These are phyloP conservation scores for Lacerta agilis DNA, from an alignment of 2,797 vertebrate species.

Conservation along the genomic window DNA sequence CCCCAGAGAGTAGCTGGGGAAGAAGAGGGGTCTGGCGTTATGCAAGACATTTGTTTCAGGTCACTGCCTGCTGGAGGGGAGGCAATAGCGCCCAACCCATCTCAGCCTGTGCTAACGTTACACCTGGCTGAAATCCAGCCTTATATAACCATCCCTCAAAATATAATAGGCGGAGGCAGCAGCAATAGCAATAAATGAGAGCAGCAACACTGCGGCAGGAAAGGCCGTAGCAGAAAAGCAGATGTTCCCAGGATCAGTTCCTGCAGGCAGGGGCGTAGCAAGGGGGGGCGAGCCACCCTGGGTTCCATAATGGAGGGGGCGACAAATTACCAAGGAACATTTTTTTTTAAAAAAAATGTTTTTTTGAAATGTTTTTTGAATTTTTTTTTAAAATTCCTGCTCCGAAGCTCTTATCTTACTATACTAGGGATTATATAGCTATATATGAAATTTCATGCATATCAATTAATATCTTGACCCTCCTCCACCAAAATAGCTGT, in stretches of 20 bases:
- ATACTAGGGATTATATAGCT: no score
- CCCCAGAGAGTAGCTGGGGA: neutral
- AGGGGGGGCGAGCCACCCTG: no score
- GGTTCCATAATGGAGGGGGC: no score
- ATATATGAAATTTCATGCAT: no score
- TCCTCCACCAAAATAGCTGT: no score
- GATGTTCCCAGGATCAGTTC: no score
- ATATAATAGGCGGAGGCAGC: neutral
- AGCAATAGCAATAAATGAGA: neutral
- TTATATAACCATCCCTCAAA: slow-evolving; percentile 2
- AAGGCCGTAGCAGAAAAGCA: neutral
- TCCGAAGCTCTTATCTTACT: no score
- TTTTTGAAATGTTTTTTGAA: no score
- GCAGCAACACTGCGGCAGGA: neutral
- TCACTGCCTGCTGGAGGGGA: slow-evolving; percentile 40
- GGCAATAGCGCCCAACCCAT: slow-evolving; percentile 47
- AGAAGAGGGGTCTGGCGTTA: slow-evolving; percentile 1
- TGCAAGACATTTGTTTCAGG: slow-evolving; percentile 46
- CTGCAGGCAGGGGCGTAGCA: neutral
- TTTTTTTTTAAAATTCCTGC: no score
- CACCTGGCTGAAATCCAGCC: slow-evolving; percentile 53
- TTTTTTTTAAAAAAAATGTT: no score
- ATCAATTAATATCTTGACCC: no score
- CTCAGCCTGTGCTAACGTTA: slow-evolving; percentile 53
- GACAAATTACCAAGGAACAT: no score